A percentile compares a stretch with the other conserved stretches of the same genome.
Conservation (phyloP, 2,113 vertebrate species). For the Sapajus apella region DNA sequence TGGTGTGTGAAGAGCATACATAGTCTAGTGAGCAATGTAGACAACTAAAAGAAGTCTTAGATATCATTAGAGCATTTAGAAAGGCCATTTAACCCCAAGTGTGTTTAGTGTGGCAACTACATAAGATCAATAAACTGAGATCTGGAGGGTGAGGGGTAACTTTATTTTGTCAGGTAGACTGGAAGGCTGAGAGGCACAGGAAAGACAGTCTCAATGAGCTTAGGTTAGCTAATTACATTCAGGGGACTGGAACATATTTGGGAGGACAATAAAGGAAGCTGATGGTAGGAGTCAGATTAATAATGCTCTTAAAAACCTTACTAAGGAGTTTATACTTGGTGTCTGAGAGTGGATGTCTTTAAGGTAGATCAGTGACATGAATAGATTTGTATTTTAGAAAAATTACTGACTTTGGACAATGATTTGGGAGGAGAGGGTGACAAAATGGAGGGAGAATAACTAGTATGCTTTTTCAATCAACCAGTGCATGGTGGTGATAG, state of each 20-base stretch:
- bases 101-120: neutral
- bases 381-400: neutral
- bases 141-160: neutral
- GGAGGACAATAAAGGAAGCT: neutral
- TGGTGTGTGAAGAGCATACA: neutral
- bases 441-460: neutral
- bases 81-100: neutral
- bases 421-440: neutral
- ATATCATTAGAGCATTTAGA: neutral
- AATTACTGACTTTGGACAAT: neutral
- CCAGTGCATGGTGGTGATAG: neutral
- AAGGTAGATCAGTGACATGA: neutral
- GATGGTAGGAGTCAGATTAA: neutral
- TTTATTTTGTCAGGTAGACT: neutral
- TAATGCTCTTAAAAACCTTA: neutral
- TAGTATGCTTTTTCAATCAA: neutral
- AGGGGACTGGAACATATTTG: rapidly evolving
- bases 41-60: neutral
- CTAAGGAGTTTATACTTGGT: neutral
- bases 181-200: neutral
- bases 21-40: neutral
- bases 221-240: neutral
- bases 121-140: neutral
- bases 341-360: neutral
- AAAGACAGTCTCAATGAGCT: neutral